Evolutionary conservation across 2,113 vertebrate species (phyloP).

Genomic region (Candoia aspera): DNA sequence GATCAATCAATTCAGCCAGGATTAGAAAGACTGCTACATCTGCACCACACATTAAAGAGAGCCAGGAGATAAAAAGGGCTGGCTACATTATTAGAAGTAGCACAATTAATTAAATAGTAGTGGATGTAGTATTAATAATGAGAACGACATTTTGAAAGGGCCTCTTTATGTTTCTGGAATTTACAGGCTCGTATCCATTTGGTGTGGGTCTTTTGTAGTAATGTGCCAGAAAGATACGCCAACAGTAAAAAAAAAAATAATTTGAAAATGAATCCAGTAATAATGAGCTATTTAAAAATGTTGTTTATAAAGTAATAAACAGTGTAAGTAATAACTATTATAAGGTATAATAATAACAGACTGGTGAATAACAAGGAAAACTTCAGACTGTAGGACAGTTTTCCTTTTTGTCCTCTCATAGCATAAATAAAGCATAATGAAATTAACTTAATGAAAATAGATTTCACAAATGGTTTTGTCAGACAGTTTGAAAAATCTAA

Average conservation of each 20-base stretch:
- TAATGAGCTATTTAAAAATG: not conserved
- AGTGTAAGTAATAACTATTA: not conserved
- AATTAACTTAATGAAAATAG: not conserved
- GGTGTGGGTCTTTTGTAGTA: not conserved
- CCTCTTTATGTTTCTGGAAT: slow-evolving; percentile 6
- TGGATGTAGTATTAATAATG: slow-evolving; percentile 2
- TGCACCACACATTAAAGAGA: slow-evolving; percentile 20
- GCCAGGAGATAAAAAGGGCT: slow-evolving; percentile 21
- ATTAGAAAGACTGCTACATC: slow-evolving; percentile 22
- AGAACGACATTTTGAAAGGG: not conserved
- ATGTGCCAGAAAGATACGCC: not conserved
- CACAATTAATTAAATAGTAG: slow-evolving; percentile 24
- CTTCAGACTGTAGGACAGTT: not conserved
- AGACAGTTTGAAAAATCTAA: not conserved
- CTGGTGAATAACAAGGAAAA: not conserved
- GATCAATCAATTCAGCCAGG: slow-evolving; percentile 45
- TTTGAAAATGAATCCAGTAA: not conserved
- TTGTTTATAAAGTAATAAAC: not conserved
- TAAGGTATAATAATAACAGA: not conserved
- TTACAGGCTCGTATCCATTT: not conserved
- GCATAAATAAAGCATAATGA: not conserved
- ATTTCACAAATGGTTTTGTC: not conserved
- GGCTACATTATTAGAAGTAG: slow-evolving; percentile 27
- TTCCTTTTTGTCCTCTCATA: not conserved
- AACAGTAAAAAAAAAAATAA: not conserved